A percentile compares a stretch with the other conserved stretches of the same genome.
Conservation (phyloP, 2,113 vertebrate genomes). For the Prunella himalayana region DNA sequence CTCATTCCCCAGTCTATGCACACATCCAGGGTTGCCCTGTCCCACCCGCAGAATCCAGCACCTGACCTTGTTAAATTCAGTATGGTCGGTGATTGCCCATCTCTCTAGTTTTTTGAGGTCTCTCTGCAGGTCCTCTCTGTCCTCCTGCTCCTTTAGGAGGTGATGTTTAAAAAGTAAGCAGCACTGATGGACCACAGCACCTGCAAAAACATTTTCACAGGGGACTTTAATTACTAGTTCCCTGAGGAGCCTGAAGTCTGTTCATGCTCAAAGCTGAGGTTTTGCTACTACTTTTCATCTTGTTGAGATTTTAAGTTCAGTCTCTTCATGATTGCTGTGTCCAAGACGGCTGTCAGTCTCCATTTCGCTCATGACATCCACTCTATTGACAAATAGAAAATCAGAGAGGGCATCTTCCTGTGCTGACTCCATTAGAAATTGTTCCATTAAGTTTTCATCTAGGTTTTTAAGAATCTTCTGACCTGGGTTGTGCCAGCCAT, state of each 20-base stretch:
- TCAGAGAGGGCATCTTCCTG: neutral
- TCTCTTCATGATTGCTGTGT: neutral
- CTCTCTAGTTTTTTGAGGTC: neutral
- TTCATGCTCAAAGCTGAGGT: neutral
- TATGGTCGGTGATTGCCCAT: no score
- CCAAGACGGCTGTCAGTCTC: rapidly evolving
- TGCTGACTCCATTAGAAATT: neutral
- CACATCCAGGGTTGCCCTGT: neutral
- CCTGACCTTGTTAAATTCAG: neutral
- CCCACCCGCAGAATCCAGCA: neutral
- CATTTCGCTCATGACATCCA: neutral
- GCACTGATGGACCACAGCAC: neutral
- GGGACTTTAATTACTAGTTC: neutral
- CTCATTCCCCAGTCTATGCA: neutral
- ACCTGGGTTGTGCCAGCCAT: no score
- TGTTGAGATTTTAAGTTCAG: neutral
- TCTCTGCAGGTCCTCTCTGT: neutral
- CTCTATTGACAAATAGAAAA: neutral
- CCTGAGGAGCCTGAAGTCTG: neutral
- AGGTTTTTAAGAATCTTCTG: neutral
- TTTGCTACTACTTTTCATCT: neutral
- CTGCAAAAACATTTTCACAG: neutral
- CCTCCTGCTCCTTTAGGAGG: neutral
- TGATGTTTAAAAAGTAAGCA: neutral
- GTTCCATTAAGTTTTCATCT: neutral